Conservation (phyloP, 2,113 vertebrate species). For the Zosterops lateralis region DNA sequence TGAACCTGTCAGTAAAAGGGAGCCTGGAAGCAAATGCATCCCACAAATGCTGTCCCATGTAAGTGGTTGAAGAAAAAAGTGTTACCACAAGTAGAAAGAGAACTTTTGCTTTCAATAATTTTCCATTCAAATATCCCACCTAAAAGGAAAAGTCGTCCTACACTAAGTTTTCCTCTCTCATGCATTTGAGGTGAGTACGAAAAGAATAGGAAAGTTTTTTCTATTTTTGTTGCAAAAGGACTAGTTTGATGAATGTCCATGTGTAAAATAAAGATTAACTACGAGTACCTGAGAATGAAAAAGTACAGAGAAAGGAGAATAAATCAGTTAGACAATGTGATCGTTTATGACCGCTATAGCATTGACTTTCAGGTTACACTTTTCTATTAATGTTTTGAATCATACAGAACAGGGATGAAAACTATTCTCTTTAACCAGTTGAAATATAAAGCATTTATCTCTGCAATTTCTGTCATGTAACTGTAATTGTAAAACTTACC, state of each 20-base stretch:
- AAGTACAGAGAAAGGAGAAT: background rate
- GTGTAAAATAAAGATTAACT: background rate
- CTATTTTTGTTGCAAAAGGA: background rate
- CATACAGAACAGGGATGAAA: background rate
- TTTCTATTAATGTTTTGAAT: slow-evolving; percentile 4
- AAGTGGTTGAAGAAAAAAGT: background rate
- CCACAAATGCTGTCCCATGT: background rate
- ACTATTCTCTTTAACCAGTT: background rate
- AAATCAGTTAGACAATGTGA: background rate
- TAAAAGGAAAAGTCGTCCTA: background rate
- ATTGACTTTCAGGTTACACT: background rate
- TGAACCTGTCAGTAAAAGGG: rapidly evolving
- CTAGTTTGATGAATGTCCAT: background rate
- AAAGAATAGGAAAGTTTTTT: background rate
- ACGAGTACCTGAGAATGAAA: background rate
- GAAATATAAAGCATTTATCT: slow-evolving; percentile 7
- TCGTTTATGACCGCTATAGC: background rate
- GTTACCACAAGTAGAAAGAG: background rate
- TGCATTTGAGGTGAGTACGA: background rate
- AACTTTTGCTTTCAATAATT: background rate
- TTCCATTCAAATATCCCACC: background rate
- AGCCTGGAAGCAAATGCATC: background rate
- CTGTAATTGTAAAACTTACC: background rate
- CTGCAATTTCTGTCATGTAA: background rate
- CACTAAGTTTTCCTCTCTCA: background rate